Evolutionary conservation across 2,888 invertebrate genomes (phyloP), one percentile per base, ranked within the genome.

Genomic region (Idaea straminata): DNA sequence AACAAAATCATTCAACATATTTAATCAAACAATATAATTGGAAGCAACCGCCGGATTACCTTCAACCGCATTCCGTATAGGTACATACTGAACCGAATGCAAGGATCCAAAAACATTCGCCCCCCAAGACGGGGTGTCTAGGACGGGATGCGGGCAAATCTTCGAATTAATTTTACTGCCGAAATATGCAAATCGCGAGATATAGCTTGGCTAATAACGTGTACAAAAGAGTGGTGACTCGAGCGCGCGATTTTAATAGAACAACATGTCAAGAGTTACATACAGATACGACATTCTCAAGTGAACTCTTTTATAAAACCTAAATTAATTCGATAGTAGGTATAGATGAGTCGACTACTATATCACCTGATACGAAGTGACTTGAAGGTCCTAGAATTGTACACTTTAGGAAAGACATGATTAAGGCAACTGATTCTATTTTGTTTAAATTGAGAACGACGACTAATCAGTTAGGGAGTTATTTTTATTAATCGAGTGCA

Each of bases 81-180:
- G 85, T 77, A 83, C 77, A 80, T 80, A 82, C 79, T 25, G 25
- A 85, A 83, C 80, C 81, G 82, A 83, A 85, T 91, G 91, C 91
- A 91, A 85, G 91, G 87, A 88, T 89, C 87, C 90, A 83, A 91
- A 89, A 86, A 84, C 87, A 85, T 76, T 77, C 82, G 81, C 81
- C 82, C 83, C 79, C 80, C 73, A 80, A 82, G 82, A 78, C 75
- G 74, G 77, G 81, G 80, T 81, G 80, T 84, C 83, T 86, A 82
- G 80, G 81, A 80, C 81, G 83, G 88, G 88, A 88, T 89, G 90
- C 89, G 90, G 91, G 92, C 89, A 92, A 93, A 93, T 93, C 93
- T 93, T 92, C 91, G 93, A 93, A 93, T 93, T 93, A 93, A 93
- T 93, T 93, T 93, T 92, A 93, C 91, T 92, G 90, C 88, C 86